Evolutionary conservation across 2,888 invertebrate genomes (phyloP).

Genomic region (Hesperia comma): DNA sequence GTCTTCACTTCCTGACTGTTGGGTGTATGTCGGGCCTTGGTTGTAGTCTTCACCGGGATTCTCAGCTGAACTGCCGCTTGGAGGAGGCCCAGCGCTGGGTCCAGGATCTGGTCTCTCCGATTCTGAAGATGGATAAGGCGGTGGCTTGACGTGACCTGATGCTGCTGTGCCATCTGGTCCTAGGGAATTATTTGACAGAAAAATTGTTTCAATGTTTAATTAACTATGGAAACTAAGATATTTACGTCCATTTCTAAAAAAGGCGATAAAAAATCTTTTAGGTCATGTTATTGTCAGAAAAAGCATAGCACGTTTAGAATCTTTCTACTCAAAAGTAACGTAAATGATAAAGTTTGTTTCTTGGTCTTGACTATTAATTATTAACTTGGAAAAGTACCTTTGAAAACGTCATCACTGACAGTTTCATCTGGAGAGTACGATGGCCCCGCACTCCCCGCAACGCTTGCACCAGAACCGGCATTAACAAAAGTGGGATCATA

Average conservation of each 20-base stretch:
- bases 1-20: slow-evolving; percentile 51
- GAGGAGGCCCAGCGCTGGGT: slow-evolving; percentile 39
- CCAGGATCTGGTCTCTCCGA: slow-evolving; percentile 59
- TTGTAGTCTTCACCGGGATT: slow-evolving; percentile 46
- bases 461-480: slow-evolving; percentile 54
- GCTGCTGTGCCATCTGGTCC: slow-evolving; percentile 83
- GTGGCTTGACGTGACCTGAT: slow-evolving; percentile 83
- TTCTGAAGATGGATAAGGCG: slow-evolving; percentile 69
- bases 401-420: slow-evolving; percentile 69
- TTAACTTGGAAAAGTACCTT: slow-evolving; percentile 57
- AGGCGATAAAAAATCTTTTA: no score
- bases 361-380: neutral
- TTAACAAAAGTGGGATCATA: slow-evolving; percentile 78
- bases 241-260: no score
- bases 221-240: neutral
- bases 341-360: no score
- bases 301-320: no score
- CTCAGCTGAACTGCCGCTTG: slow-evolving; percentile 39
- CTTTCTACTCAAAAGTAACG: no score
- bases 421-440: slow-evolving; percentile 56
- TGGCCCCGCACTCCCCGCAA: slow-evolving; percentile 41
- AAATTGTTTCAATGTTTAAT: neutral
- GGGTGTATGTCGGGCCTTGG: slow-evolving; percentile 44
- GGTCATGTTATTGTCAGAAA: no score
- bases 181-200: slow-evolving; percentile 45